phyloP scores from a whole-genome alignment of 2,888 invertebrate genomes.

The Drosophila kokeensis region DNA sequence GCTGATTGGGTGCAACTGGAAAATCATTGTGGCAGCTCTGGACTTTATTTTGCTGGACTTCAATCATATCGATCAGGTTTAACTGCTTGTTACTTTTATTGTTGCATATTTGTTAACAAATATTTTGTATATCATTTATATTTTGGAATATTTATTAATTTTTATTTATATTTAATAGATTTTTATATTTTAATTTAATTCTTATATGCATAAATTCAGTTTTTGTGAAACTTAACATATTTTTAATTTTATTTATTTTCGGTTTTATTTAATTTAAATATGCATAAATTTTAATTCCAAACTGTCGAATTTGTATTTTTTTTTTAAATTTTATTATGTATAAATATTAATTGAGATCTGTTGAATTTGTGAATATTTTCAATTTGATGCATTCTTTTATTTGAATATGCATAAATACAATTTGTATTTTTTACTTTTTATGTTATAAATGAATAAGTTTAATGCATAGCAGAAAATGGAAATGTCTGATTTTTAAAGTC shows the following conservation, averaged over 20 bases:
- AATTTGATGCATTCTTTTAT: neutral
- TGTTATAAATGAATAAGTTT: neutral
- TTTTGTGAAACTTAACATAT: neutral
- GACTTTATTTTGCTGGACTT: neutral
- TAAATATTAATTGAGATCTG: no score
- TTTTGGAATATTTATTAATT: no score
- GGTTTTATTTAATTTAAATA: neutral
- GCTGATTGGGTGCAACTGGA: conserved; percentile 27
- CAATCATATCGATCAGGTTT: neutral
- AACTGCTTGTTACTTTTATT: neutral
- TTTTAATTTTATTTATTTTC: neutral
- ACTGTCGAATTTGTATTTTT: neutral
- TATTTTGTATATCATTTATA: neutral
- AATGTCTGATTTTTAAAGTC: neutral
- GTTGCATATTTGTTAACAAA: neutral
- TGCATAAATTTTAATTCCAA: neutral
- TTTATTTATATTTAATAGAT: neutral
- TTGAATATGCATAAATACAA: neutral
- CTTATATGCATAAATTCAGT: neutral
- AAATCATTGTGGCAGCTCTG: conserved; percentile 29
- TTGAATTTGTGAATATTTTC: neutral
- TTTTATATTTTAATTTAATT: neutral
- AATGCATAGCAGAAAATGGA: neutral
- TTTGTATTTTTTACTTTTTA: neutral
- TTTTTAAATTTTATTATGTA: neutral